phyloP scores from a whole-genome alignment of 2,888 invertebrate genomes.

The Achlya flavicornis region DNA sequence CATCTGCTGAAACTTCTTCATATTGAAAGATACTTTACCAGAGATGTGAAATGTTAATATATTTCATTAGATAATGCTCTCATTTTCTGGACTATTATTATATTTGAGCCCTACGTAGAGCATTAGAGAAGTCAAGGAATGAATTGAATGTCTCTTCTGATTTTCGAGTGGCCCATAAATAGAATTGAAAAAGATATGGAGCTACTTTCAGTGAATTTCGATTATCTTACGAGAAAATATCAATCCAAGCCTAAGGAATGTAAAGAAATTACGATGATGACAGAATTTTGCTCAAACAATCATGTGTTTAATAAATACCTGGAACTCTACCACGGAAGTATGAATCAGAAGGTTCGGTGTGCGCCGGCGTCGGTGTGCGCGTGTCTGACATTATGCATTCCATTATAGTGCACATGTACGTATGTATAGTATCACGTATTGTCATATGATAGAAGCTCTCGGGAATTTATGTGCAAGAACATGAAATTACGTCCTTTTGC shows the following conservation, averaged over 20 bases:
- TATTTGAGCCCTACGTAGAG: no score
- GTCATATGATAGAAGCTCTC: constrained; percentile 2
- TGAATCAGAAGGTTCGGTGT: constrained; percentile 3
- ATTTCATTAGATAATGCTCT: no score
- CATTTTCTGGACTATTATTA: no score
- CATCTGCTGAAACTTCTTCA: no score
- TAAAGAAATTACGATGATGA: not conserved
- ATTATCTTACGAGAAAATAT: no score
- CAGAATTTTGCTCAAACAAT: constrained; percentile 4
- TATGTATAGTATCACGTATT: constrained; percentile 2
- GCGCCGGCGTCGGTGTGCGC: not conserved
- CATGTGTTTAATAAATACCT: not conserved
- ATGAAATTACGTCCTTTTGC: not conserved
- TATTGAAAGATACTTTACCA: no score
- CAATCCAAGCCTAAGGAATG: not conserved
- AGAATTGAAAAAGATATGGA: no score
- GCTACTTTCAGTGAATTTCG: no score
- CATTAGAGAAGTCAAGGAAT: not conserved
- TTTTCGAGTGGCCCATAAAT: no score
- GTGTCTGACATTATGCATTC: constrained; percentile 6
- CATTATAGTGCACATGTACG: not conserved
- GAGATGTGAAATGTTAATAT: no score
- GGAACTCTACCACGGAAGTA: constrained; percentile 5
- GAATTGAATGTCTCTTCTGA: no score
- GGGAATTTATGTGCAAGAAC: not conserved